A percentile compares a stretch with the other conserved stretches of the same genome.
phyloP scores from a whole-genome alignment of 2,797 vertebrate genomes.

The Diplodus sargus region DNA sequence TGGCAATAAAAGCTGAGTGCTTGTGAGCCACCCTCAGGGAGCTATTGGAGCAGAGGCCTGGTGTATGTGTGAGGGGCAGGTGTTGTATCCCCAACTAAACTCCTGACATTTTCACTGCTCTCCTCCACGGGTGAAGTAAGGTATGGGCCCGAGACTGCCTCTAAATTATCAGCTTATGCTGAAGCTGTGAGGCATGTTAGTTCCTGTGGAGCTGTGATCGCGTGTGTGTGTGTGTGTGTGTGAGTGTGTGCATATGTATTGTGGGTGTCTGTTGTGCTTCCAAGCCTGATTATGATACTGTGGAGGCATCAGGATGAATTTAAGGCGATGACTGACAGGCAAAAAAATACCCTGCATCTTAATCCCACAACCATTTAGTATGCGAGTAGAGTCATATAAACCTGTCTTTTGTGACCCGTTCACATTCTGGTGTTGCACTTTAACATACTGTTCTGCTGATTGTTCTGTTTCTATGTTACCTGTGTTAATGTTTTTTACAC shows the following conservation, averaged over 20 bases:
- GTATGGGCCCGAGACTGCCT: constrained; percentile 49
- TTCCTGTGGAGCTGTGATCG: constrained; percentile 37
- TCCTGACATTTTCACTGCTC: constrained; percentile 74
- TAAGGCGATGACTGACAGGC: too few species aligned
- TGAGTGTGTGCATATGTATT: background rate
- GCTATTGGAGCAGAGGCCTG: constrained; percentile 49
- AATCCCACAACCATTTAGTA: too few species aligned
- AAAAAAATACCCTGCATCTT: too few species aligned
- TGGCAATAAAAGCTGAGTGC: constrained; percentile 67
- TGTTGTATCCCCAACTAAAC: constrained; percentile 74
- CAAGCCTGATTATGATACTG: too few species aligned
- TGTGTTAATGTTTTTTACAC: too few species aligned
- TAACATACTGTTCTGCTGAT: too few species aligned
- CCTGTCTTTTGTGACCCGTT: too few species aligned
- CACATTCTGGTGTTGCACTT: too few species aligned
- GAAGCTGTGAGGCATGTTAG: constrained; percentile 63
- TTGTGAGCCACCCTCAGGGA: constrained; percentile 65
- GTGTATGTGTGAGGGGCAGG: constrained; percentile 65
- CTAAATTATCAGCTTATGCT: constrained; percentile 69
- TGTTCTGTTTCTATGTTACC: too few species aligned
- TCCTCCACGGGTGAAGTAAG: constrained; percentile 60
- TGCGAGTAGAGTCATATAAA: too few species aligned
- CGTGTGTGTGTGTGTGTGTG: background rate
- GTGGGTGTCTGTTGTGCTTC: constrained; percentile 13
- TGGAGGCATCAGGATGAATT: too few species aligned